Conservation (phyloP, 2,888 invertebrate species). For the Meteorus colon region DNA sequence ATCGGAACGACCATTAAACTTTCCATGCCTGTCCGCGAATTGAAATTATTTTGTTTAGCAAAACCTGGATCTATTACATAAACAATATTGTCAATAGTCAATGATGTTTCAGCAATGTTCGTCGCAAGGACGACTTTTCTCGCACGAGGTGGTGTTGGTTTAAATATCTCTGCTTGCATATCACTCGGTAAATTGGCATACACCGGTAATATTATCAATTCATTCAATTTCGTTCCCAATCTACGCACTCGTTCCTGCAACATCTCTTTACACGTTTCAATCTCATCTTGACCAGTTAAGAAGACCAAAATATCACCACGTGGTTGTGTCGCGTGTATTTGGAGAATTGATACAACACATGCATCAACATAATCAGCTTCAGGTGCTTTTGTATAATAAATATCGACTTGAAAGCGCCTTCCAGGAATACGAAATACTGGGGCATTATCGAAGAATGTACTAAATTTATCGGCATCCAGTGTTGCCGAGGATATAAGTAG, state of each 20-base stretch:
- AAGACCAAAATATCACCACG: conserved; percentile 97
- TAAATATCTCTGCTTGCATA: conserved; percentile 99
- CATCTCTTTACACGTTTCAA: conserved; percentile 92
- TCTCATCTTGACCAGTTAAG: conserved; percentile 92
- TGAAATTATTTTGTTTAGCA: conserved; percentile 98
- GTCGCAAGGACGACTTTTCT: conserved; percentile 97
- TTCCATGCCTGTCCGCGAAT: conserved; percentile 98
- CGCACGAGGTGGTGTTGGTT: conserved; percentile 96
- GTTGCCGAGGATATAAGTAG: conserved; percentile 98
- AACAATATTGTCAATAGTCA: conserved; percentile 98
- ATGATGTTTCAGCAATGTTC: conserved; percentile 98
- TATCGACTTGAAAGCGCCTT: conserved; percentile 97
- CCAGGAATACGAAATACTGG: conserved; percentile 98
- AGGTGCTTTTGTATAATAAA: conserved; percentile 99
- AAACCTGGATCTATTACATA: conserved; percentile 99
- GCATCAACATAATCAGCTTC: conserved; percentile 99
- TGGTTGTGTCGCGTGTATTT: conserved; percentile 98
- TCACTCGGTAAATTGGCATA: conserved; percentile 99
- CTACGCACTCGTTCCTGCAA: conserved; percentile 92
- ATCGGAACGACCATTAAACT: conserved; percentile 98
- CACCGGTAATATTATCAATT: conserved; percentile 94
- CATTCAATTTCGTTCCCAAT: conserved; percentile 93
- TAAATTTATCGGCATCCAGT: conserved; percentile 98
- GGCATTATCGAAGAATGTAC: conserved; percentile 98
- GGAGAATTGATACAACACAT: conserved; percentile 96